phyloP scores from a whole-genome alignment of 1,140 invertebrate species.

The Tetranychus cinnabarinus region DNA sequence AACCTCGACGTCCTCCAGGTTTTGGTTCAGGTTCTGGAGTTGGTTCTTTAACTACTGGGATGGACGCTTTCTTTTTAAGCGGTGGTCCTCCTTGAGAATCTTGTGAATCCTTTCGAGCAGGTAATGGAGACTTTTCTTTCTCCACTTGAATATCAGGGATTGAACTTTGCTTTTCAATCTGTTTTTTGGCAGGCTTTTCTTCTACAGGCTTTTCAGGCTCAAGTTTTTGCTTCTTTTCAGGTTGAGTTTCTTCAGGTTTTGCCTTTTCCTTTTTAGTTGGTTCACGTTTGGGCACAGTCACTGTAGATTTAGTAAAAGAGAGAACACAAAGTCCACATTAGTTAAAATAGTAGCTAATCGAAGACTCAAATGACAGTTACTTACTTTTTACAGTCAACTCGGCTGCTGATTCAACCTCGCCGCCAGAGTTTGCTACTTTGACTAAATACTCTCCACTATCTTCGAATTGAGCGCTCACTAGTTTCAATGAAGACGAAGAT shows the following conservation, averaged over 20 bases:
- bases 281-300: conserved; percentile 3
- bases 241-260: not conserved
- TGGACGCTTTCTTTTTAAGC: conserved; percentile 17
- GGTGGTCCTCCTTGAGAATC: not conserved
- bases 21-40: conserved; percentile 12
- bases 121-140: conserved; percentile 4
- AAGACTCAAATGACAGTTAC: not conserved
- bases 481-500: conserved; percentile 43
- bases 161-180: not conserved
- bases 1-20: conserved; percentile 6
- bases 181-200: not conserved
- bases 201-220: not conserved
- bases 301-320: not conserved
- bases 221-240: not conserved
- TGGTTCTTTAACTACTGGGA: conserved; percentile 13
- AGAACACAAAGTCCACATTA: too few species aligned
- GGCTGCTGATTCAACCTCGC: conserved; percentile 51
- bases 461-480: conserved; percentile 39
- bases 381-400: conserved; percentile 34
- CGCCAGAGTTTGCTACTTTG: conserved; percentile 52
- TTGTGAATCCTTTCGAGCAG: not conserved
- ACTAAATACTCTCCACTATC: conserved; percentile 49
- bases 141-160: conserved; percentile 1
- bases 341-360: too few species aligned
- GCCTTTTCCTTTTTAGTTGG: not conserved